Evolutionary conservation across 2,113 vertebrate genomes (phyloP).

Genomic region (Phalacrocorax pelagicus): DNA sequence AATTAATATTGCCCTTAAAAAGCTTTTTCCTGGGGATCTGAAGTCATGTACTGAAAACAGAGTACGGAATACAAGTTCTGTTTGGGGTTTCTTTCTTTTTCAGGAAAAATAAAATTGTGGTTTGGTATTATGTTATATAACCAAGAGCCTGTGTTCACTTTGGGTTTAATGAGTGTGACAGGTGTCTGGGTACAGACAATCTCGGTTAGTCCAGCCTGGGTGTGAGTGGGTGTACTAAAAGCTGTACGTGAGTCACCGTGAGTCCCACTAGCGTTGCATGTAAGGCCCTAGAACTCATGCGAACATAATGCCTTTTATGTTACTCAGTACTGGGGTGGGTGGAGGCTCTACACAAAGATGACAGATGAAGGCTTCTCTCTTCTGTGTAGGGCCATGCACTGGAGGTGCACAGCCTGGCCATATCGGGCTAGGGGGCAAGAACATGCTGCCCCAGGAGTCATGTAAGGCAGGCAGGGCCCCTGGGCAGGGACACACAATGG

Average conservation of each 20-base stretch:
- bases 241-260: background rate
- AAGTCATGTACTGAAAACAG: background rate
- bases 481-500: background rate
- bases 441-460: background rate
- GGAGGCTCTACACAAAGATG: background rate
- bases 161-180: background rate
- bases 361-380: background rate
- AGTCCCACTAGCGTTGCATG: background rate
- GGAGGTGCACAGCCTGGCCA: background rate
- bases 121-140: background rate
- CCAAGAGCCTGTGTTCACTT: background rate
- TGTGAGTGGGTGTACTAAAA: background rate
- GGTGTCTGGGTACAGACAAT: background rate
- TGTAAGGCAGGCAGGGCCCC: background rate
- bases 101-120: background rate
- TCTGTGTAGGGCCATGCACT: background rate
- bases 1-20: slow-evolving; percentile 19
- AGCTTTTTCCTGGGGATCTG: background rate
- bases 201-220: background rate
- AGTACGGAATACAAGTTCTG: background rate
- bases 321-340: background rate
- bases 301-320: background rate
- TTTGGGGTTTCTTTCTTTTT: background rate
- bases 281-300: background rate
- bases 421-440: background rate